phyloP scores from a whole-genome alignment of 2,113 vertebrate species.

The Podiceps cristatus region DNA sequence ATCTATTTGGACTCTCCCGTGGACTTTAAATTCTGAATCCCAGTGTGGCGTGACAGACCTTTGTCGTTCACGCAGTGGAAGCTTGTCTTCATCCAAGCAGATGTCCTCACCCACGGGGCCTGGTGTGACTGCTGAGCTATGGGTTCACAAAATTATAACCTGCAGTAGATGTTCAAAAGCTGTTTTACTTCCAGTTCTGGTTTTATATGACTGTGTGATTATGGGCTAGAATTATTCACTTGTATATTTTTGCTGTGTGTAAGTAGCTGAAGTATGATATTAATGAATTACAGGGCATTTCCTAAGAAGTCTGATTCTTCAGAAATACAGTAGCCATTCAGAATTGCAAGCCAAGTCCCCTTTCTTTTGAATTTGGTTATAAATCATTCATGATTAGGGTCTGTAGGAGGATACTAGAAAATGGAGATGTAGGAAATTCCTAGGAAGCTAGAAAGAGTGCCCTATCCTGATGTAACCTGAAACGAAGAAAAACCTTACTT shows the following conservation, averaged over 20 bases:
- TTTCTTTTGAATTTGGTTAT: constrained; percentile 33
- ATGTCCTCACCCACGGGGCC: not conserved
- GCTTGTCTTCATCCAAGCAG: not conserved
- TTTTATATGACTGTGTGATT: not conserved
- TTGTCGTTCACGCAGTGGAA: not conserved
- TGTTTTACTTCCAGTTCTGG: not conserved
- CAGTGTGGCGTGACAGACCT: not conserved
- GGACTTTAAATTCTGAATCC: not conserved
- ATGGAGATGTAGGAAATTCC: not conserved
- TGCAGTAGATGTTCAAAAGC: not conserved
- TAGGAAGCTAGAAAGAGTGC: not conserved
- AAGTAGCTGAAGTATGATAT: not conserved
- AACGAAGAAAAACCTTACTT: not conserved
- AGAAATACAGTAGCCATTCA: not conserved
- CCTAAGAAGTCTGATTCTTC: not conserved
- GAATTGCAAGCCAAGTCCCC: not conserved
- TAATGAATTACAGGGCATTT: not conserved
- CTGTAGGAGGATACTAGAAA: constrained; percentile 26
- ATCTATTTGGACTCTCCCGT: not conserved
- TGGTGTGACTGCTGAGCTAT: not conserved
- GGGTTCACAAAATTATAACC: not conserved
- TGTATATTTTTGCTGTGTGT: not conserved
- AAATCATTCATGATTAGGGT: constrained; percentile 3
- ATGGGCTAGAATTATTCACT: not conserved
- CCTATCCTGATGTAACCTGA: not conserved